These are phyloP conservation scores for Psittacula echo DNA, from an alignment of 2,797 vertebrate genomes.

Conservation along the genomic window DNA sequence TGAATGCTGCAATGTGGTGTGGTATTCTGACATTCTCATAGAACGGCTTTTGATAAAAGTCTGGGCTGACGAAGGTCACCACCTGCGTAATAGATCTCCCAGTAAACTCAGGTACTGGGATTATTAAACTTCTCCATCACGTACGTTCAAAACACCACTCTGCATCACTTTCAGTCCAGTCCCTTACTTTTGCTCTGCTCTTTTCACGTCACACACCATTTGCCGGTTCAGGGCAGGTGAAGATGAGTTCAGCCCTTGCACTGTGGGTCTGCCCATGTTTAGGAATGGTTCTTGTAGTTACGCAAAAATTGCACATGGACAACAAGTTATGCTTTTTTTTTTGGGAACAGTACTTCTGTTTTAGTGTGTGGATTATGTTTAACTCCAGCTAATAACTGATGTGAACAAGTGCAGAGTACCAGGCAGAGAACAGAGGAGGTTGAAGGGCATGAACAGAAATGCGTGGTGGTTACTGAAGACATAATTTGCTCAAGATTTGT, in stretches of 20 bases:
- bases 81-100: conserved; percentile 34
- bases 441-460: background rate
- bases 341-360: background rate
- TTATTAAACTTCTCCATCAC: background rate
- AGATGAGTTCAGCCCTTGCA: background rate
- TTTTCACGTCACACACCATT: fast-evolving
- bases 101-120: background rate
- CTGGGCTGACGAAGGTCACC: conserved; percentile 42
- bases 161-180: fast-evolving
- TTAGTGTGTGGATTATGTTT: background rate
- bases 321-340: background rate
- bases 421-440: background rate
- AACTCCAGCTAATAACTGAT: background rate
- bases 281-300: background rate
- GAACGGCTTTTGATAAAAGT: conserved; percentile 47
- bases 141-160: background rate
- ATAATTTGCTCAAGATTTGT: background rate
- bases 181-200: background rate
- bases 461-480: fast-evolving
- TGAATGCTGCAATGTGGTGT: conserved; percentile 47
- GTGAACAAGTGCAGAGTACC: background rate
- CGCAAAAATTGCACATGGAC: background rate
- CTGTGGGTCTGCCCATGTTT: background rate
- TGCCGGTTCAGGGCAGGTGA: background rate
- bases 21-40: conserved; percentile 25